Conservation (phyloP, 2,797 vertebrate genomes). For the Notolepis coatsorum region DNA sequence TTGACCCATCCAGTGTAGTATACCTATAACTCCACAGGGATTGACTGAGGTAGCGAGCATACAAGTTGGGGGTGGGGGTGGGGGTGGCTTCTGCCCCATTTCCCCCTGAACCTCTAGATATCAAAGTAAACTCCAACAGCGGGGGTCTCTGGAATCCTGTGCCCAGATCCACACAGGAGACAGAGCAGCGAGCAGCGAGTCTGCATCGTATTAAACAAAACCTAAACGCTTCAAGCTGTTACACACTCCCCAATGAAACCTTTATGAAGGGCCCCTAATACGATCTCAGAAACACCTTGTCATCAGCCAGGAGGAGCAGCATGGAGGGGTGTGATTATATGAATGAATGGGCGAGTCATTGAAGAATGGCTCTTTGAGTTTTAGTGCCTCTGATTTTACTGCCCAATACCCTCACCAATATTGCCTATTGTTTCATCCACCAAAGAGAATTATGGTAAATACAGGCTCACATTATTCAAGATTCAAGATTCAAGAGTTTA, state of each 20-base stretch:
- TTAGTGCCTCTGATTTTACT: conserved; percentile 55
- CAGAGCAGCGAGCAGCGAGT: conserved; percentile 60
- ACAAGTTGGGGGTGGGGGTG: conserved; percentile 21
- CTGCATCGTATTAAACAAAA: conserved; percentile 84
- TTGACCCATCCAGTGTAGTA: conserved; percentile 16
- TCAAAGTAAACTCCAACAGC: conserved; percentile 75
- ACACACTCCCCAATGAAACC: conserved; percentile 82
- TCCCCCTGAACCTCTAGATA: conserved; percentile 71
- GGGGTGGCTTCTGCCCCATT: conserved; percentile 58
- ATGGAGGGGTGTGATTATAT: conserved; percentile 59
- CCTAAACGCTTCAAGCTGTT: conserved; percentile 86
- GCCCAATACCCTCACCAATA: conserved; percentile 38
- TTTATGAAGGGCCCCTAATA: conserved; percentile 85
- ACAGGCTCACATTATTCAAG: no score
- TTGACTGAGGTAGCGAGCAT: conserved; percentile 41
- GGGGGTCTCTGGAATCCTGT: conserved; percentile 70
- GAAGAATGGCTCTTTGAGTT: conserved; percentile 42
- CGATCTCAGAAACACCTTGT: conserved; percentile 85
- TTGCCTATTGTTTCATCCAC: conserved; percentile 54
- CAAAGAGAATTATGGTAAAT: conserved; percentile 28
- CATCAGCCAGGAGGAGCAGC: conserved; percentile 64
- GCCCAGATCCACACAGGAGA: conserved; percentile 74
- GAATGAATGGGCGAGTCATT: conserved; percentile 56
- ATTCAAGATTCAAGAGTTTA: no score
- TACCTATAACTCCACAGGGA: conserved; percentile 55